Percentiles rank a stretch among this genome's conserved stretches.
phyloP scores from a whole-genome alignment of 2,888 invertebrate species.

The Exephanes ischioxanthus region DNA sequence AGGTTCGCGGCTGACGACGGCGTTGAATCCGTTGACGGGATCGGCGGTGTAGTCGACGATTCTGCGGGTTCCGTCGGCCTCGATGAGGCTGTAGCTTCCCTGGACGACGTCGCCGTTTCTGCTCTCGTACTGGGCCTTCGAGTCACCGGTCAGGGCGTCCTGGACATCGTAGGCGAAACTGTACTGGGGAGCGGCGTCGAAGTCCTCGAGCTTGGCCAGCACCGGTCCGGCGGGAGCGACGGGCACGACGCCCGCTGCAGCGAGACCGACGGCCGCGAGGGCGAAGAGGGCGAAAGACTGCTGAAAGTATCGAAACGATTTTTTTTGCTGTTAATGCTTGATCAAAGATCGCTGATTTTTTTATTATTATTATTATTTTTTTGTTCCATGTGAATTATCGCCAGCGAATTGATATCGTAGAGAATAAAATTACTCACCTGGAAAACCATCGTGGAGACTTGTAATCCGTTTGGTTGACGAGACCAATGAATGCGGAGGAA shows the following conservation, averaged over 20 bases:
- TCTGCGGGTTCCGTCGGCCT: constrained; percentile 85
- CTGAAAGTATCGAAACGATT: constrained; percentile 80
- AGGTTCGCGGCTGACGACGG: constrained; percentile 66
- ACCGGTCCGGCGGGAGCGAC: constrained; percentile 70
- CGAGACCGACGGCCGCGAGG: constrained; percentile 43
- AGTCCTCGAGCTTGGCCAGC: constrained; percentile 75
- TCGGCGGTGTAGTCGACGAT: constrained; percentile 70
- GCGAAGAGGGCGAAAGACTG: constrained; percentile 52
- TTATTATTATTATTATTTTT: not conserved
- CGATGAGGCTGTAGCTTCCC: constrained; percentile 82
- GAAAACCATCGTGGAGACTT: constrained; percentile 70
- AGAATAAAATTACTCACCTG: constrained; percentile 81
- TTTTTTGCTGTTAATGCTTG: constrained; percentile 81
- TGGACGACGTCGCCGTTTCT: constrained; percentile 77
- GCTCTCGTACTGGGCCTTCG: constrained; percentile 72
- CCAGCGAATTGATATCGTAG: not conserved
- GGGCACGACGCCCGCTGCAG: constrained; percentile 54
- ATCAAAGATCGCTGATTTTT: constrained; percentile 69
- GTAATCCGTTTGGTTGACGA: constrained; percentile 58
- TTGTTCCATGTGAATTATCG: not conserved
- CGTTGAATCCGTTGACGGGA: constrained; percentile 68
- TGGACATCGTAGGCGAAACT: constrained; percentile 80
- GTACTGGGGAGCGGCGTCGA: constrained; percentile 82
- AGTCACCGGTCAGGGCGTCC: constrained; percentile 72
- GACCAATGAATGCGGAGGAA: constrained; percentile 70